Evolutionary conservation across 2,888 invertebrate genomes (phyloP).

Genomic region (Coleophora deauratella): DNA sequence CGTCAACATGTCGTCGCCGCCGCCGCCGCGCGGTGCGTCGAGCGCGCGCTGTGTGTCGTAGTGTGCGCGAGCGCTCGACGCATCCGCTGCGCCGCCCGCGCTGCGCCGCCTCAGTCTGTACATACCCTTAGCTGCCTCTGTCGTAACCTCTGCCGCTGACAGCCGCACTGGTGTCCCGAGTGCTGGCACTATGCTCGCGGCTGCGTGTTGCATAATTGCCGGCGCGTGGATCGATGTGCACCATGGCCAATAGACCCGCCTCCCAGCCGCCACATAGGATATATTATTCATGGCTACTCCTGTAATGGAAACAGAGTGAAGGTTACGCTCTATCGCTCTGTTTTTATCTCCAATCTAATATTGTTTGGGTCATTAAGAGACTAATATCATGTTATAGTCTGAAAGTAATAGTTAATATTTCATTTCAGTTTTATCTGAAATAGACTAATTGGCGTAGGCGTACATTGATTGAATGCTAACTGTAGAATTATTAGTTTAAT

Average conservation of each 20-base stretch:
- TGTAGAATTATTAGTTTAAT: neutral
- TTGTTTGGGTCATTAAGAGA: slow-evolving; percentile 17
- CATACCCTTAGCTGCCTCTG: slow-evolving; percentile 2
- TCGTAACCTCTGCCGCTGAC: neutral
- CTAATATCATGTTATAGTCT: slow-evolving; percentile 9
- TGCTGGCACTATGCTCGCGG: neutral
- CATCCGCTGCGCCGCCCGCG: slow-evolving; percentile 14
- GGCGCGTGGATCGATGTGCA: slow-evolving; percentile 35
- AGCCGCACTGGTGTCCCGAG: neutral
- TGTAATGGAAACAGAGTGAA: slow-evolving; percentile 47
- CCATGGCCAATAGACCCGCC: slow-evolving; percentile 37
- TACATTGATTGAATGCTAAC: too few species aligned
- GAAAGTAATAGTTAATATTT: too few species aligned
- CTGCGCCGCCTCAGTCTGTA: slow-evolving; percentile 16
- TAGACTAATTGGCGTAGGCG: too few species aligned
- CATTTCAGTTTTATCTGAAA: too few species aligned
- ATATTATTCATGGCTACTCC: slow-evolving; percentile 48
- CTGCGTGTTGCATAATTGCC: slow-evolving; percentile 30
- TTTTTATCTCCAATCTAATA: slow-evolving; percentile 39
- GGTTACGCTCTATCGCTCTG: slow-evolving; percentile 45
- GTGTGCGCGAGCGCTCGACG: slow-evolving; percentile 45
- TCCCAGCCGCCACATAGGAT: slow-evolving; percentile 35
- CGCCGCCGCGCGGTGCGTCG: slow-evolving; percentile 14
- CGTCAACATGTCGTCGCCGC: slow-evolving; percentile 8
- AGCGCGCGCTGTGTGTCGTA: slow-evolving; percentile 56